These are phyloP conservation scores for Enteromius afrohamiltoni DNA, from an alignment of 2,797 vertebrate species.

Conservation along the genomic window DNA sequence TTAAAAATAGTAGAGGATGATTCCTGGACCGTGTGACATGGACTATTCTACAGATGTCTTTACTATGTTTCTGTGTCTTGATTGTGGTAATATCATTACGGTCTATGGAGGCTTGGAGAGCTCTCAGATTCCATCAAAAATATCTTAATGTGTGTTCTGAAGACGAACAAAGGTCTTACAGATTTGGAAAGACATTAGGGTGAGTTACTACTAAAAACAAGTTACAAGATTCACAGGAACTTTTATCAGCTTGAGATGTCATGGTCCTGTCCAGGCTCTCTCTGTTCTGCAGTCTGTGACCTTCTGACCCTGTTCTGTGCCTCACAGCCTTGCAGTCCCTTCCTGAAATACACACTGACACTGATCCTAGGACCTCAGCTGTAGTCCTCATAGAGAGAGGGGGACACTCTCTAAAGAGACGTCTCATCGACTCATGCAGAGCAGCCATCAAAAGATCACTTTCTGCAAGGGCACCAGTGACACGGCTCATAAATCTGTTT, in stretches of 20 bases:
- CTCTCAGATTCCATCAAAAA: too few species aligned
- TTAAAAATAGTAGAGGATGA: too few species aligned
- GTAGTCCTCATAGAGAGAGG: slow-evolving; percentile 9
- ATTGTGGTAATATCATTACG: too few species aligned
- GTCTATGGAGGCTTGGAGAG: too few species aligned
- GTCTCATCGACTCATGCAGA: slow-evolving; percentile 46
- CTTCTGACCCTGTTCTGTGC: slow-evolving; percentile 1
- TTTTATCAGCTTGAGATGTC: neutral
- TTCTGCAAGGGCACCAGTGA: slow-evolving; percentile 37
- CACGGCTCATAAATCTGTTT: slow-evolving; percentile 33
- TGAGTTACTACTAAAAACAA: neutral
- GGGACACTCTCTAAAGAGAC: slow-evolving; percentile 29
- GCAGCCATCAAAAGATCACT: slow-evolving; percentile 45
- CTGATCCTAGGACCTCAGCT: slow-evolving; percentile 28
- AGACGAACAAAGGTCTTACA: too few species aligned
- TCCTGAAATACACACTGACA: slow-evolving; percentile 23
- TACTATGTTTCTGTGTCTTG: too few species aligned
- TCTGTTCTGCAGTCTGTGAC: slow-evolving; percentile 23
- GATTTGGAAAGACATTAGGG: too few species aligned
- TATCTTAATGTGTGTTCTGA: too few species aligned
- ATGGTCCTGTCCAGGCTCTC: neutral
- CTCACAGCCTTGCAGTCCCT: slow-evolving; percentile 6
- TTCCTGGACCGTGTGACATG: too few species aligned
- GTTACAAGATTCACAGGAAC: neutral
- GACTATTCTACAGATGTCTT: too few species aligned